Evolutionary conservation across 2,888 invertebrate species (phyloP), one percentile per base, ranked within the genome.

Genomic region (Chromoteleia sp.): DNA sequence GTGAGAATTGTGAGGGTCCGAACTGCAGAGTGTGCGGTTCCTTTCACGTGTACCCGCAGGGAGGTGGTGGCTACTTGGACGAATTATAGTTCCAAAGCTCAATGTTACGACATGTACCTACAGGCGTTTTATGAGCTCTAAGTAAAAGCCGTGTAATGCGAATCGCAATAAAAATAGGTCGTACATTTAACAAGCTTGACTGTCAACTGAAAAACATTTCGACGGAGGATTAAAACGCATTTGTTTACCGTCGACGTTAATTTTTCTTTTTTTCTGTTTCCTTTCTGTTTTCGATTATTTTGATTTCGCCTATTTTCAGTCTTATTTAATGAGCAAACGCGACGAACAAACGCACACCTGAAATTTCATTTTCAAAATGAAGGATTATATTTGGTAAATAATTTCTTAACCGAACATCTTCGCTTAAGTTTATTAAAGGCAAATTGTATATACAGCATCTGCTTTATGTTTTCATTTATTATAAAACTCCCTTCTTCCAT

Each of bases 1-100:
- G 73, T 59, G 73, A 65, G 73, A 78, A 75, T 82, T 65, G 82
- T 58, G 54, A 71, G 75, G 63, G 61, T 33, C 45, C 63, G 74
- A 82, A 77, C 77, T 82, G 77, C 77, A 63, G 77, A 82, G 58
- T 82, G 29, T 77, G 81, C 70, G 81, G 81, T 82, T 77, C 81
- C 74, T 77, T 82, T 77, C 74, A 82, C 71, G 61, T 81, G 54
- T 61, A 77, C 63, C 77, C 74, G 65, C 74, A 74, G 77, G 74
- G 48, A 74, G 68, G 61, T 59, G 68, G 77, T 45, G 45, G 68
- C 77, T 56, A 81, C 77, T 81, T 73, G 67, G 54, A 58, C 73
- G 73, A 77, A 81, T 81, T 77, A 77, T 77, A 77, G 73, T 81
- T 77, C 75, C 50, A 73, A 73, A 73, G 76, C 77, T 61, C 33